Conservation (phyloP, 1,140 invertebrate species). For the Olivierus martensii region DNA sequence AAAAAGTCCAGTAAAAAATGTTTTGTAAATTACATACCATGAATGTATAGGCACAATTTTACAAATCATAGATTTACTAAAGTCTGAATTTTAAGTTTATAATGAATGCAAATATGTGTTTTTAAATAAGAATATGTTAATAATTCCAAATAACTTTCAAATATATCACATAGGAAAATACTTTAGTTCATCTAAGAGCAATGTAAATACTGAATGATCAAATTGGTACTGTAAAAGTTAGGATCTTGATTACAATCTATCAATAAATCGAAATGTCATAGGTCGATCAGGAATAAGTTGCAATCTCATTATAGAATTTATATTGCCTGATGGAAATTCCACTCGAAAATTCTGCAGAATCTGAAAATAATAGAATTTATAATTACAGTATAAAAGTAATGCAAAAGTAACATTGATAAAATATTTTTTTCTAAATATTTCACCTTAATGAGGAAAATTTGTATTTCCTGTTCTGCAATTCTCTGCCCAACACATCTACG, state of each 20-base stretch:
- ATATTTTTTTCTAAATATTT: conserved; percentile 15
- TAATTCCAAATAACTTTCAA: too few species aligned
- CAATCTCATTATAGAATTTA: conserved; percentile 2
- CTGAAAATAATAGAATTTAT: conserved; percentile 1
- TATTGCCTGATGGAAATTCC: conserved; percentile 2
- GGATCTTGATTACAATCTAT: not conserved
- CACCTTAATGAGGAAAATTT: conserved; percentile 60
- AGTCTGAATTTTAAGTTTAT: too few species aligned
- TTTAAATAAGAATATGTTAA: too few species aligned
- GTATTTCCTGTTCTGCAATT: conserved; percentile 76
- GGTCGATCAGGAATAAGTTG: conserved; percentile 10
- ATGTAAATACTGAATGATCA: too few species aligned
- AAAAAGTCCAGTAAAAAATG: too few species aligned
- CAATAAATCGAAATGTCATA: conserved; percentile 5
- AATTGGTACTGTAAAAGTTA: too few species aligned
- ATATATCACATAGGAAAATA: too few species aligned
- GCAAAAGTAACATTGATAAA: not conserved
- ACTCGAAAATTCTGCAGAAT: conserved; percentile 10
- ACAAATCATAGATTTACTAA: too few species aligned
- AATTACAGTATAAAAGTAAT: not conserved
- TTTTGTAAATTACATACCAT: too few species aligned
- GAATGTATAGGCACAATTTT: too few species aligned
- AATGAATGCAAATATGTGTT: too few species aligned
- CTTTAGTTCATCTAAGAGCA: too few species aligned
- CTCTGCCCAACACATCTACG: conserved; percentile 73